phyloP scores from a whole-genome alignment of 2,113 vertebrate species.

The Lates calcarifer region DNA sequence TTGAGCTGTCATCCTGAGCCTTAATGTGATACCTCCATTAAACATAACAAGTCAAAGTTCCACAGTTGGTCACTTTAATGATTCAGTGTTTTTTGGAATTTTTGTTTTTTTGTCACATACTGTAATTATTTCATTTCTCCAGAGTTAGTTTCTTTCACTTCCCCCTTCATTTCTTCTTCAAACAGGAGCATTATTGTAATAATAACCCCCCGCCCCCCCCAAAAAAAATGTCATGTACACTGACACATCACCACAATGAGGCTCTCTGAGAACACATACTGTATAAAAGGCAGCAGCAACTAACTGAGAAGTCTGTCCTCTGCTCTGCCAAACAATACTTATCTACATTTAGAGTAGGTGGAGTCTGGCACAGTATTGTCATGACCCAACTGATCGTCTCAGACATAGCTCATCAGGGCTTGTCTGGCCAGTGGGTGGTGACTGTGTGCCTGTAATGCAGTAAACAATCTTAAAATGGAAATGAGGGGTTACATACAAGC shows the following conservation, averaged over 20 bases:
- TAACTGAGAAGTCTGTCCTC: constrained; percentile 20
- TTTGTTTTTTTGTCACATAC: background rate
- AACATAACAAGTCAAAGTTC: constrained; percentile 5
- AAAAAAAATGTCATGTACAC: background rate
- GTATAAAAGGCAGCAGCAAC: constrained; percentile 4
- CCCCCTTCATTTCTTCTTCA: constrained; percentile 3
- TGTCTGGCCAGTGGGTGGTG: constrained; percentile 51
- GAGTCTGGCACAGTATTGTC: constrained; percentile 28
- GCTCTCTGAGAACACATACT: constrained; percentile 1
- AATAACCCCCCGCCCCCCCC: background rate
- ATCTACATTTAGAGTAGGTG: constrained; percentile 44
- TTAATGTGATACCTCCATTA: constrained; percentile 1
- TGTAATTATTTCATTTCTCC: background rate
- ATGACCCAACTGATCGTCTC: constrained; percentile 25
- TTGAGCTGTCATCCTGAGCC: background rate
- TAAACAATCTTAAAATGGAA: constrained; percentile 8
- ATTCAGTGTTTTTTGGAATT: background rate
- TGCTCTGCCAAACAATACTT: constrained; percentile 41
- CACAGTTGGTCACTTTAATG: background rate
- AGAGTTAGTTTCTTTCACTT: constrained; percentile 15
- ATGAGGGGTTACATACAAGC: background rate
- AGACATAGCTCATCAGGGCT: constrained; percentile 58
- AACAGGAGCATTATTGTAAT: background rate
- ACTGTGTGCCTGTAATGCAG: constrained; percentile 7
- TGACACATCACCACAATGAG: background rate